A percentile compares a stretch with the other conserved stretches of the same genome.
Evolutionary conservation across 2,888 invertebrate species (phyloP).

Genomic region (Trypoxylon attenuatum): DNA sequence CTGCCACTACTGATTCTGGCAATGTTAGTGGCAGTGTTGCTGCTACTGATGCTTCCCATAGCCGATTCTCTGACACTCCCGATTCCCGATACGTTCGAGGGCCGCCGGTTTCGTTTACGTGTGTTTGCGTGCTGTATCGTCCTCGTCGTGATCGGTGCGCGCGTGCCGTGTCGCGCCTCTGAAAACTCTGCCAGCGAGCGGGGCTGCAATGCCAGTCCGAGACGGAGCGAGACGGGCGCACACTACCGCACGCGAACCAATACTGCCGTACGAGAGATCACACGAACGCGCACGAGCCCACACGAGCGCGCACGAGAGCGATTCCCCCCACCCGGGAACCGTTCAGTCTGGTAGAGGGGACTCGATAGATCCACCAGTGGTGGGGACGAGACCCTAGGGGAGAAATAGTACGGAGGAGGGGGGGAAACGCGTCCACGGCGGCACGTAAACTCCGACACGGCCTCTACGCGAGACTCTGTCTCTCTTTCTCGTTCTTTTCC

Average conservation of each 20-base stretch:
- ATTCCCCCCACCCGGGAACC: no score
- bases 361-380: conserved; percentile 30
- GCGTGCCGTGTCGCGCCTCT: conserved; percentile 41
- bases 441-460: conserved; percentile 43
- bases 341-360: no score
- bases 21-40: no score
- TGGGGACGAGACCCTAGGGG: conserved; percentile 21
- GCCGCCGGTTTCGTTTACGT: neutral
- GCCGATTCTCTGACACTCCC: conserved; percentile 37
- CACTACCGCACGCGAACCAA: neutral
- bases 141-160: conserved; percentile 8
- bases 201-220: conserved; percentile 36
- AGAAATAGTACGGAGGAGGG: conserved; percentile 16
- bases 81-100: conserved; percentile 1
- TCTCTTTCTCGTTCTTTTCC: conserved; percentile 6
- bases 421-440: conserved; percentile 31
- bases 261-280: neutral
- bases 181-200: conserved; percentile 49
- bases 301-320: neutral
- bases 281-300: neutral
- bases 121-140: conserved; percentile 35
- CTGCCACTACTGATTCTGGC: no score
- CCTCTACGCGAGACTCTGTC: conserved; percentile 10
- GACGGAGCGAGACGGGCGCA: conserved; percentile 19
- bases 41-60: no score